These are phyloP conservation scores for Epinephelus awoara DNA, from an alignment of 2,797 vertebrate genomes.

Conservation along the genomic window DNA sequence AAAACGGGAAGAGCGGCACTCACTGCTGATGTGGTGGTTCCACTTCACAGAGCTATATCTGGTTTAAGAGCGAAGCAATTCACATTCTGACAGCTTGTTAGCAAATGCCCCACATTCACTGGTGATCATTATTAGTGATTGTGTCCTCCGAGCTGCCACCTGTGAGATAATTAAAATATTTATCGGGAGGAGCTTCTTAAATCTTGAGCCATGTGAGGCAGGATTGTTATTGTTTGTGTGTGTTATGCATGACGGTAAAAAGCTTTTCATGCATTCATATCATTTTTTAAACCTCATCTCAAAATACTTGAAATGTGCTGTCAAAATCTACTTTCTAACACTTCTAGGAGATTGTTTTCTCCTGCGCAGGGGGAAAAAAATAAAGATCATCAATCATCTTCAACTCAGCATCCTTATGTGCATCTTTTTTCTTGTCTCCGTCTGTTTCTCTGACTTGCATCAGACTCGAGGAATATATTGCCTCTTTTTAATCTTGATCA, in stretches of 20 bases:
- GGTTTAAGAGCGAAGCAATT: constrained; percentile 50
- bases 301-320: constrained; percentile 33
- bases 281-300: constrained; percentile 22
- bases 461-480: constrained; percentile 28
- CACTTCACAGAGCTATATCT: constrained; percentile 54
- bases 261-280: constrained; percentile 3
- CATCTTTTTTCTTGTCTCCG: constrained; percentile 7
- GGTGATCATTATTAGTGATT: constrained; percentile 29
- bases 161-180: constrained; percentile 40
- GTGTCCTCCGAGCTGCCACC: constrained; percentile 34
- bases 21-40: constrained; percentile 51
- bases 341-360: constrained; percentile 39
- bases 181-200: constrained; percentile 11
- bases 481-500: constrained; percentile 27
- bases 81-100: constrained; percentile 57
- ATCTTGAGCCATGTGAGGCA: constrained; percentile 12
- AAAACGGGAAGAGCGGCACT: constrained; percentile 35
- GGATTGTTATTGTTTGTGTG: constrained; percentile 2
- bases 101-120: constrained; percentile 41
- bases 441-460: constrained; percentile 48
- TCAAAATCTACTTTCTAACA: constrained; percentile 29
- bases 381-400: constrained; percentile 53
- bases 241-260: constrained; percentile 4
- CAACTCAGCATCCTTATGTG: constrained; percentile 13
- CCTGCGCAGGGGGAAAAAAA: constrained; percentile 10